Evolutionary conservation across 2,797 vertebrate genomes (phyloP).

Genomic region (Thamnophis elegans): DNA sequence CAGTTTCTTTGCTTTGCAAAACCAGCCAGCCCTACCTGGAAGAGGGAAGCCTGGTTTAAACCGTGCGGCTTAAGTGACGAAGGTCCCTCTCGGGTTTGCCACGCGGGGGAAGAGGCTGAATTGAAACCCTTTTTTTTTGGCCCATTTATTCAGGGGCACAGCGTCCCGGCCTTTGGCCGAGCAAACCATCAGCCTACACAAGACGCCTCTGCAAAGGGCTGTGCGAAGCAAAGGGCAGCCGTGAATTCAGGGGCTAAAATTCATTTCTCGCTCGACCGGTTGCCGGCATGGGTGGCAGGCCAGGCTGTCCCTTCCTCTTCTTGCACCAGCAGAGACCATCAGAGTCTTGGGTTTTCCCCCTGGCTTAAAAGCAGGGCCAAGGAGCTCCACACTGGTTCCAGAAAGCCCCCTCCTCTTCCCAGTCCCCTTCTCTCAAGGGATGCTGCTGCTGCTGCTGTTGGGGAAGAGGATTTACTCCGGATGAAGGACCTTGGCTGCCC

Average conservation of each 20-base stretch:
- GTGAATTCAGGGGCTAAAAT: background rate
- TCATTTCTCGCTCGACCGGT: background rate
- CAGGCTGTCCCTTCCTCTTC: background rate
- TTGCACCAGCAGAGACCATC: background rate
- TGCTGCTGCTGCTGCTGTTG: background rate
- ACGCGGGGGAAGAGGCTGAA: background rate
- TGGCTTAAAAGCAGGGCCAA: background rate
- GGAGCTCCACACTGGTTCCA: background rate
- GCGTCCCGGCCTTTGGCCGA: background rate
- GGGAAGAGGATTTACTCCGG: background rate
- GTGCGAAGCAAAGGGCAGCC: background rate
- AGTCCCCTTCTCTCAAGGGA: background rate
- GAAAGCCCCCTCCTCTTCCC: background rate
- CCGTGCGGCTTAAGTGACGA: background rate
- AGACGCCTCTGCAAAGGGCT: background rate
- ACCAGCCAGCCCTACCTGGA: background rate
- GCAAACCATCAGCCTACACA: background rate
- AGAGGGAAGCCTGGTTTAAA: background rate
- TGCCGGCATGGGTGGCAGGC: background rate
- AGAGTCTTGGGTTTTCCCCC: background rate
- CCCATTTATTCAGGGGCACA: background rate
- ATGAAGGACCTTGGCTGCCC: background rate
- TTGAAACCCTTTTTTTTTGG: background rate
- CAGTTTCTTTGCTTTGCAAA: background rate
- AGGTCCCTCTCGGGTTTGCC: background rate